phyloP scores from a whole-genome alignment of 2,113 vertebrate species.

The Nicator chloris region DNA sequence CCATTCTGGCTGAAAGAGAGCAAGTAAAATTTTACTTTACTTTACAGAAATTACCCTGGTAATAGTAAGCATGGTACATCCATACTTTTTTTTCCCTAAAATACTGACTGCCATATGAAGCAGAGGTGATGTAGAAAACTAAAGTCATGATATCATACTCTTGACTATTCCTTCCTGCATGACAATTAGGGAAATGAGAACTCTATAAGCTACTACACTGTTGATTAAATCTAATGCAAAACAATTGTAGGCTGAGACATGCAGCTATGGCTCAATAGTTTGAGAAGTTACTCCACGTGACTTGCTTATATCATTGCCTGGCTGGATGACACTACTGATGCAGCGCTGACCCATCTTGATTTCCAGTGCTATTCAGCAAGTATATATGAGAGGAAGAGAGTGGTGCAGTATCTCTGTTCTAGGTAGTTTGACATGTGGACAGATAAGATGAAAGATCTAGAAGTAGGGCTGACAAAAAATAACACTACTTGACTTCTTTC shows the following conservation, averaged over 20 bases:
- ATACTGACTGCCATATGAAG: neutral
- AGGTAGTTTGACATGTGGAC: neutral
- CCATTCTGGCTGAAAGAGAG: neutral
- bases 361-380: neutral
- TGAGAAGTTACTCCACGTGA: neutral
- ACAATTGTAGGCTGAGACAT: neutral
- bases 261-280: neutral
- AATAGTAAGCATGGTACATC: neutral
- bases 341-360: neutral
- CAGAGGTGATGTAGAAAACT: neutral
- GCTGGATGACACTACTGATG: neutral
- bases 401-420: fast-evolving
- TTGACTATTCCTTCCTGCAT: neutral
- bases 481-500: neutral
- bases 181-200: neutral
- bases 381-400: neutral
- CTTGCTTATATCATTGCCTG: neutral
- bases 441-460: neutral
- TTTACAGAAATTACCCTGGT: neutral
- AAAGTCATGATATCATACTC: neutral
- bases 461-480: neutral
- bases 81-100: neutral
- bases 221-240: neutral
- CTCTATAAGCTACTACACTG: neutral
- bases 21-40: neutral